Conservation (phyloP, 2,797 vertebrate species). For the Centroberyx gerrardi region DNA sequence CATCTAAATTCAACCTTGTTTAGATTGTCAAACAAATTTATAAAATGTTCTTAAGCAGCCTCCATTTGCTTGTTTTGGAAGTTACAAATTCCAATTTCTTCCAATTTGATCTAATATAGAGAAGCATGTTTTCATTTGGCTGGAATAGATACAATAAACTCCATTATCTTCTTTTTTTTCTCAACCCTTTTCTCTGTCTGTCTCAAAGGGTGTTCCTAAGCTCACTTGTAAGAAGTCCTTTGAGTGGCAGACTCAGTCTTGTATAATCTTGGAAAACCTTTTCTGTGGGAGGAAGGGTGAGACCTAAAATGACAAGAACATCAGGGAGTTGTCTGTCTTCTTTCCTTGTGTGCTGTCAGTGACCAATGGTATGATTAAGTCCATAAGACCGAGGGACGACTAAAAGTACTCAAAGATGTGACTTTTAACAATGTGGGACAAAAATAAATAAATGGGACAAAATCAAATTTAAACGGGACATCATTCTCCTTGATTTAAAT, state of each 20-base stretch:
- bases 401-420: not conserved
- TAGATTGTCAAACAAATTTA: too few species aligned
- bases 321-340: slow-evolving; percentile 45
- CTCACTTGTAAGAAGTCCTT: slow-evolving; percentile 18
- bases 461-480: not conserved
- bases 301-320: slow-evolving; percentile 21
- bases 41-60: too few species aligned
- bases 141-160: too few species aligned
- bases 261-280: slow-evolving; percentile 38
- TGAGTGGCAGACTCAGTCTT: slow-evolving; percentile 44
- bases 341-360: slow-evolving; percentile 30
- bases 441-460: not conserved
- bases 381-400: not conserved
- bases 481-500: not conserved
- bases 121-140: not conserved
- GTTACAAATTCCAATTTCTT: not conserved
- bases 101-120: not conserved
- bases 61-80: not conserved
- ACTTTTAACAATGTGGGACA: slow-evolving; percentile 1
- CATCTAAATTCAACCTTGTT: not conserved
- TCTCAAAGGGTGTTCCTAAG: not conserved
- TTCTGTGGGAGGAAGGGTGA: slow-evolving; percentile 19
- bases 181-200: not conserved
- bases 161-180: not conserved
- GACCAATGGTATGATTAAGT: slow-evolving; percentile 14